These are phyloP conservation scores for Campylorhamphus procurvoides DNA, from an alignment of 2,113 vertebrate species.

Conservation along the genomic window DNA sequence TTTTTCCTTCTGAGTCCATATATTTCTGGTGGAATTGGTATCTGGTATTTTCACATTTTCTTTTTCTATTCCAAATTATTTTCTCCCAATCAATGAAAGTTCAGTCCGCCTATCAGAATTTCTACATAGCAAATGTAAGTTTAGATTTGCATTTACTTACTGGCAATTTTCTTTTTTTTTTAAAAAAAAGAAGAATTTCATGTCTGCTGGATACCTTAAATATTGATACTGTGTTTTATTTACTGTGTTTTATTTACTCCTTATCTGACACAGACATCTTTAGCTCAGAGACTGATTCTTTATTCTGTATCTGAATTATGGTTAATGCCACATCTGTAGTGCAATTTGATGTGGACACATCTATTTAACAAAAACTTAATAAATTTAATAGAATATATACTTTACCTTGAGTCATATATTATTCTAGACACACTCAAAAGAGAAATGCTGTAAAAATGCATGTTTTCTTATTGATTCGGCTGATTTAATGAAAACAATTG, in stretches of 20 bases:
- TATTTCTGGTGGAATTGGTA: not conserved
- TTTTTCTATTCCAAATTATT: not conserved
- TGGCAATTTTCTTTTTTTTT: not conserved
- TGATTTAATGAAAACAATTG: slow-evolving; percentile 3
- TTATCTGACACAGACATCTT: not conserved
- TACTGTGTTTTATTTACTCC: not conserved
- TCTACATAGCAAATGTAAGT: not conserved
- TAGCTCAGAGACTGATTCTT: not conserved
- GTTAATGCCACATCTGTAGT: not conserved
- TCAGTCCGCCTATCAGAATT: not conserved
- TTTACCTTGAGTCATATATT: not conserved
- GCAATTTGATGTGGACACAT: not conserved
- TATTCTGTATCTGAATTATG: not conserved
- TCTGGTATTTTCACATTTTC: not conserved
- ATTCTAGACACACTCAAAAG: not conserved
- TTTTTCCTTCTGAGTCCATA: not conserved
- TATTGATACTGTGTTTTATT: no score
- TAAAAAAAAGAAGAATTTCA: not conserved
- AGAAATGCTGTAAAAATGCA: not conserved
- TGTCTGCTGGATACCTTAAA: not conserved
- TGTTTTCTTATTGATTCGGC: not conserved
- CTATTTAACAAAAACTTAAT: not conserved
- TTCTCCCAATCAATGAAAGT: not conserved
- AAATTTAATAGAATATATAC: not conserved
- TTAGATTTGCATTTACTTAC: not conserved